These are phyloP conservation scores for Podabrus alpinus DNA, from an alignment of 2,888 invertebrate genomes.

Conservation along the genomic window DNA sequence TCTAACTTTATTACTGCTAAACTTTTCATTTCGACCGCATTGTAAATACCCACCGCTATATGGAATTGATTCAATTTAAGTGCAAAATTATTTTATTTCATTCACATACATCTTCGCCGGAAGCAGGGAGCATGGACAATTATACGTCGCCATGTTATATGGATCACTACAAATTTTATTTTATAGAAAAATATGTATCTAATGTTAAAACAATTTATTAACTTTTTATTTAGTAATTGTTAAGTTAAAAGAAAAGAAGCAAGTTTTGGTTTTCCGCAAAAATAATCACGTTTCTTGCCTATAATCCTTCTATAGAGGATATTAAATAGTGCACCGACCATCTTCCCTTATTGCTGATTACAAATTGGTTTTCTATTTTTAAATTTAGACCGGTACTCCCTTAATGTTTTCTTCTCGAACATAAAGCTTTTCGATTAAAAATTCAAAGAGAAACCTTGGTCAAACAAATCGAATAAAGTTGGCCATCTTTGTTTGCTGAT, in stretches of 20 bases:
- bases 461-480: constrained; percentile 5
- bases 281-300: background rate
- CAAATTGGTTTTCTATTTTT: background rate
- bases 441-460: background rate
- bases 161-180: background rate
- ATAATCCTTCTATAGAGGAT: background rate
- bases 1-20: background rate
- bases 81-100: background rate
- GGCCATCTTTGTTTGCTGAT: constrained; percentile 1
- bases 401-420: background rate
- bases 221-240: background rate
- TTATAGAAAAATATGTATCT: background rate
- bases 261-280: background rate
- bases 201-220: background rate
- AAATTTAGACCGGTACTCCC: background rate
- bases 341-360: background rate
- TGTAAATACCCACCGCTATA: background rate
- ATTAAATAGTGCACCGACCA: background rate
- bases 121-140: background rate
- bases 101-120: background rate
- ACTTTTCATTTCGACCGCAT: background rate
- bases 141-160: background rate
- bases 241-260: background rate
- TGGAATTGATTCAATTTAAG: background rate
- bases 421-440: background rate